Evolutionary conservation across 2,888 invertebrate genomes (phyloP).

Genomic region (Choristoneura rosaceana): DNA sequence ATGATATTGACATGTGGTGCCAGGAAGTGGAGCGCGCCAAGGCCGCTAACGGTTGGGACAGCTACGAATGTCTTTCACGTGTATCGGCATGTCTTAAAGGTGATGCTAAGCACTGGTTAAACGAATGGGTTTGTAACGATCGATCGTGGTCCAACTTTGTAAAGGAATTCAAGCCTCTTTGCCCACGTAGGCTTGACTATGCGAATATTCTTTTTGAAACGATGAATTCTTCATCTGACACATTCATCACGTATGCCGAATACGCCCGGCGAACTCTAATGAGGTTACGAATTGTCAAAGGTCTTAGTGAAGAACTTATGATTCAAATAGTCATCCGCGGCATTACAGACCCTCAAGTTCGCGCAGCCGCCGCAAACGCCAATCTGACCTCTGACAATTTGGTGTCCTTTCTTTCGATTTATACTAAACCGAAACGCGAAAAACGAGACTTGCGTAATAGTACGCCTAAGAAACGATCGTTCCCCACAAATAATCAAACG

Average conservation of each 20-base stretch:
- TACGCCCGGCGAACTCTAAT: background rate
- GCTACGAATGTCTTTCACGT: background rate
- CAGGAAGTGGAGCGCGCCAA: background rate
- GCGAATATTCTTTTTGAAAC: background rate
- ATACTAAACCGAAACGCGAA: background rate
- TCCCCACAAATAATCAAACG: background rate
- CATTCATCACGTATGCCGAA: background rate
- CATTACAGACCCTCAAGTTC: background rate
- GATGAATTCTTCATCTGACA: background rate
- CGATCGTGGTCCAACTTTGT: background rate
- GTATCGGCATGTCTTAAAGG: background rate
- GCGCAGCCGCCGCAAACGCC: background rate
- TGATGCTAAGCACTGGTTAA: background rate
- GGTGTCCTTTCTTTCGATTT: background rate
- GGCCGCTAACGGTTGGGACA: background rate
- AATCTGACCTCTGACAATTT: background rate
- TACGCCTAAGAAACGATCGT: background rate
- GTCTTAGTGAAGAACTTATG: background rate
- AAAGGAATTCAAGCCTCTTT: background rate
- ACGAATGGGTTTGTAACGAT: background rate
- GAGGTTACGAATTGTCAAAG: background rate
- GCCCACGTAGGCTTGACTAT: background rate
- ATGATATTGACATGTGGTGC: background rate
- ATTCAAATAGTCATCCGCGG: background rate
- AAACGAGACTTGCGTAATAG: background rate